These are phyloP conservation scores for Chionodraco myersi DNA, from an alignment of 2,113 vertebrate genomes.

Conservation along the genomic window DNA sequence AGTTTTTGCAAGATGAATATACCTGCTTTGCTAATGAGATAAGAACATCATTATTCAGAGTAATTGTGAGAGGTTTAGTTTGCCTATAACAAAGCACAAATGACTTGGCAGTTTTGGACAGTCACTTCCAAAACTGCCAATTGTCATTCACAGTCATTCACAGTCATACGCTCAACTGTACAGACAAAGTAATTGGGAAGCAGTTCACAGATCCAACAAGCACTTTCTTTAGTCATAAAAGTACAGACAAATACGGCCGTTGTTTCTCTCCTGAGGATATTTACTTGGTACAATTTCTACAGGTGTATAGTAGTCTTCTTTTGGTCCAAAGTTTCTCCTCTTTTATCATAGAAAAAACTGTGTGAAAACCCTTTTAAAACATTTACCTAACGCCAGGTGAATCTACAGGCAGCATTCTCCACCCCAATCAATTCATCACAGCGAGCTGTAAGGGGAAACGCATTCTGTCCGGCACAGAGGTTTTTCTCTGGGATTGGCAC, in stretches of 20 bases:
- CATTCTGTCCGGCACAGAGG: conserved; percentile 23
- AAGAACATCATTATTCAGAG: background rate
- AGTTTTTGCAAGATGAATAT: background rate
- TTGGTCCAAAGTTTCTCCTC: background rate
- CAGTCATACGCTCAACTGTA: background rate
- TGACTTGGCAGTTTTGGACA: background rate
- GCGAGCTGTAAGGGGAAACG: conserved; percentile 7
- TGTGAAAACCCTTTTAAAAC: conserved; percentile 3
- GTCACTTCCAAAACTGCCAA: too few species aligned
- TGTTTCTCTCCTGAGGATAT: background rate
- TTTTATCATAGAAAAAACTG: background rate
- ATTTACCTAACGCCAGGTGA: background rate
- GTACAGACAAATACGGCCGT: background rate
- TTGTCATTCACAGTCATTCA: too few species aligned
- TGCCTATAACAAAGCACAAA: background rate
- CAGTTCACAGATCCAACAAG: background rate
- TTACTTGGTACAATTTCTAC: background rate
- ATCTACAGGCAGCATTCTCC: background rate
- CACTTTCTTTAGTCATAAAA: background rate
- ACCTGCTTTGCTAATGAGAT: background rate
- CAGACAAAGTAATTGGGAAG: background rate
- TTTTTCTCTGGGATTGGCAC: conserved; percentile 39
- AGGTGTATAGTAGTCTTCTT: background rate
- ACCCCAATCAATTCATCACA: conserved; percentile 24
- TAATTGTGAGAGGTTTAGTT: background rate